phyloP scores from a whole-genome alignment of 2,797 vertebrate species.

The Molossus alvarezi region DNA sequence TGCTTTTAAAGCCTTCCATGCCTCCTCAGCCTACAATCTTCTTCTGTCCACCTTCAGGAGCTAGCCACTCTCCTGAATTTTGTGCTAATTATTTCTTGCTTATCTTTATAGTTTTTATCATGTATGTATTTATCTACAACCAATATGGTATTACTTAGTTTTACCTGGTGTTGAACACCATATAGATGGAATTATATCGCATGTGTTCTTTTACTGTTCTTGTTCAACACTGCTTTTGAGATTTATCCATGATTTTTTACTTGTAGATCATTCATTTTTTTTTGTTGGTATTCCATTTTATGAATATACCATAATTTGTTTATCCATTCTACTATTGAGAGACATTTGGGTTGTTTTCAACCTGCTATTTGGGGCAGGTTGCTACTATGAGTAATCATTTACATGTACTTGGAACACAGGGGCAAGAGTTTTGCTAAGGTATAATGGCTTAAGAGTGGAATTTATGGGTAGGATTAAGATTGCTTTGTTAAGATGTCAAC shows the following conservation, averaged over 20 bases:
- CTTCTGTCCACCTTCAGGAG: neutral
- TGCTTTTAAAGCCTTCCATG: neutral
- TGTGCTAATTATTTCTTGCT: conserved; percentile 28
- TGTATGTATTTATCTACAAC: neutral
- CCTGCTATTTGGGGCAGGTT: neutral
- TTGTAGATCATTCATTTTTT: neutral
- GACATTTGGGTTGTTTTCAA: no score
- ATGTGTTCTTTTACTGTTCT: conserved; percentile 33
- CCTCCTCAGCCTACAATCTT: neutral
- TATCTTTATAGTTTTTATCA: conserved; percentile 10
- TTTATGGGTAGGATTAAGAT: conserved; percentile 40
- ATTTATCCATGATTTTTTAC: conserved; percentile 30
- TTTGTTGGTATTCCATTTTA: conserved; percentile 5
- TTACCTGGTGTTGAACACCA: conserved; percentile 50
- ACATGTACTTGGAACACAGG: neutral
- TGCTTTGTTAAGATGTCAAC: conserved; percentile 30
- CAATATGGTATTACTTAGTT: conserved; percentile 22
- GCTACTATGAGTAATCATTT: conserved; percentile 26
- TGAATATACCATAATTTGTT: conserved; percentile 27
- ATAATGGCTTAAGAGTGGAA: conserved; percentile 32
- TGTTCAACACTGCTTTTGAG: conserved; percentile 56
- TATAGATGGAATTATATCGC: neutral
- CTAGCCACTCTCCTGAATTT: neutral
- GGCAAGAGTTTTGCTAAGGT: neutral
- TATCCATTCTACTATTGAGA: neutral